Evolutionary conservation across 2,888 invertebrate genomes (phyloP), one percentile per base, ranked within the genome.

Genomic region (Trilocha varians): DNA sequence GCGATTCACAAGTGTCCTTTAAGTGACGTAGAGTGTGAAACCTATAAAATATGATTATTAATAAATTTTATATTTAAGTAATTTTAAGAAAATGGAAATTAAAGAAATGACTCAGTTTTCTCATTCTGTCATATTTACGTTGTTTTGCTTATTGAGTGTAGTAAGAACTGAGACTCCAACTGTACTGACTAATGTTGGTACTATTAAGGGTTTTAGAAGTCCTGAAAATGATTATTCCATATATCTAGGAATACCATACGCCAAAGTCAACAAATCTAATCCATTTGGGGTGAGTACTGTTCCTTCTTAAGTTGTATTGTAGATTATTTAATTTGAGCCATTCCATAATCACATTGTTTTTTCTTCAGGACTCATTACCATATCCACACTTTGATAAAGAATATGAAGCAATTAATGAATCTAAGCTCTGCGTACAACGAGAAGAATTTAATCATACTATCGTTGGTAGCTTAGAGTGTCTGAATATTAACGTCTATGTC

Each of bases 381-480:
- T 38, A 52, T 14, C 50, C 52, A 13, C 37, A 42, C 14, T 60
- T 62, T 32, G 18, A 44, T 4, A 41, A 11, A 9, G 36, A 49
- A 5, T 61, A 58, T 34, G 48, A 55, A 4, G 63, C 62, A 6
- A 39, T 47, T 35, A 42, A 58, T 35, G 59, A 62, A 16, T 36
- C 49, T 1, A 48, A 44, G n/a, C 41, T 44, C n/a, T 53, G 51
- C 39, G 48, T 49, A 13, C 64, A 65, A 55, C 13, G 45, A 6
- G 58, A 57, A 35, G 49, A 55, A 32, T 48, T 58, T 63, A 39
- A 74, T 59, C 50, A 42, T 2, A 45, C 44, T 1, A 40, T 50
- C 11, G 32, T 74, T 56, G 59, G 86, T 65, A 34, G 69, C 16
- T 72, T 86, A 43, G 87, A 87, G 53, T 91, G 90, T 44, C 72